Percentiles rank a stretch among this genome's conserved stretches.
Evolutionary conservation across 2,113 vertebrate species (phyloP).

Genomic region (Acanthisitta chloris): DNA sequence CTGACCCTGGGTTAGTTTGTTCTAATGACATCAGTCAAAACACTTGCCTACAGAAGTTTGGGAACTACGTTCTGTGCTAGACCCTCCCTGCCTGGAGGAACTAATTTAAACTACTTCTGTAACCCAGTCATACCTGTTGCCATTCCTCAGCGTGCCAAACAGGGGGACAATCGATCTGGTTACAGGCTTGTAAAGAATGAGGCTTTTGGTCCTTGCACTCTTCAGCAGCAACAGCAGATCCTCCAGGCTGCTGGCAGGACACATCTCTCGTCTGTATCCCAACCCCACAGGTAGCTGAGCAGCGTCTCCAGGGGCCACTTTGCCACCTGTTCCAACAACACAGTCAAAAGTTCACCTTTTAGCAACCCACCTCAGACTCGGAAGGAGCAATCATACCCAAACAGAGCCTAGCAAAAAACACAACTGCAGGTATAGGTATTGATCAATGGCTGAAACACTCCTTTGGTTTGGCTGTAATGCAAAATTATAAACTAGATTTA

Average conservation of each 20-base stretch:
- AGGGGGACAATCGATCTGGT: slow-evolving; percentile 86
- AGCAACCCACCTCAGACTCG: accelerated
- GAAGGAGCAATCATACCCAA: neutral
- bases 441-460: neutral
- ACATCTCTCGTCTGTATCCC: slow-evolving; percentile 87
- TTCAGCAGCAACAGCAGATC: slow-evolving; percentile 41
- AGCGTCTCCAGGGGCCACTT: slow-evolving; percentile 79
- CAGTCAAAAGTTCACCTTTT: neutral
- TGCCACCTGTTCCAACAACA: slow-evolving; percentile 78
- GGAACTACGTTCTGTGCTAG: neutral
- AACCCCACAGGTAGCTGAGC: slow-evolving; percentile 86
- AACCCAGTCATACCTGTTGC: slow-evolving; percentile 80
- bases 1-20: neutral
- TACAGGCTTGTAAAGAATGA: slow-evolving; percentile 83
- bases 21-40: neutral
- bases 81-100: neutral
- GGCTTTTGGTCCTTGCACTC: slow-evolving; percentile 79
- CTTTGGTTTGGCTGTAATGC: neutral
- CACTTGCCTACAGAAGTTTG: accelerated
- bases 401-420: neutral
- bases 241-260: slow-evolving; percentile 74
- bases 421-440: neutral
- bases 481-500: neutral
- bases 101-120: neutral
- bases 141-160: slow-evolving; percentile 86